phyloP scores from a whole-genome alignment of 2,888 invertebrate genomes.

The Patella pellucida region DNA sequence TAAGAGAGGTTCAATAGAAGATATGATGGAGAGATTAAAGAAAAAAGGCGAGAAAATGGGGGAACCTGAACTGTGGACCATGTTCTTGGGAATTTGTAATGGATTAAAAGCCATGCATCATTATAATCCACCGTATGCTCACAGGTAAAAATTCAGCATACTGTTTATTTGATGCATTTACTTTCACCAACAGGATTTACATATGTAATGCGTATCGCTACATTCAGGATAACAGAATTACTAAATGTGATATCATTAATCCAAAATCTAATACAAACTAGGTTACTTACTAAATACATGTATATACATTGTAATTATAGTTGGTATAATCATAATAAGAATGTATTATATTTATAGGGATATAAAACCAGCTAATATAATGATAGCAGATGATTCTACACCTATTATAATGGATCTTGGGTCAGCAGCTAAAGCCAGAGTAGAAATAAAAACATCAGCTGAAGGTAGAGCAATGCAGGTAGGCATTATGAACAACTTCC shows the following conservation, averaged over 20 bases:
- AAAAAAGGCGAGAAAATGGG: constrained; percentile 75
- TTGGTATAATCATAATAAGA: too few species aligned
- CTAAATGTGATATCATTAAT: too few species aligned
- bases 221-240: too few species aligned
- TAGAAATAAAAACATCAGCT: constrained; percentile 66
- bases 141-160: constrained; percentile 69
- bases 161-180: too few species aligned
- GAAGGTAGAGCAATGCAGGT: constrained; percentile 69
- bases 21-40: constrained; percentile 77
- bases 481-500: background rate
- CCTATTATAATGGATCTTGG: constrained; percentile 89
- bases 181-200: too few species aligned
- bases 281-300: too few species aligned
- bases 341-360: constrained; percentile 74
- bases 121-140: constrained; percentile 82
- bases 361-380: constrained; percentile 87
- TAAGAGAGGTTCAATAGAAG: constrained; percentile 81
- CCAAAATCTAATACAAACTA: too few species aligned
- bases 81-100: constrained; percentile 82
- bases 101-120: constrained; percentile 83
- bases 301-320: too few species aligned
- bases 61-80: constrained; percentile 78
- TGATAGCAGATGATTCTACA: constrained; percentile 79
- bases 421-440: constrained; percentile 71
- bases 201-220: too few species aligned